Conservation (phyloP, 2,888 invertebrate species). For the Mamestra brassicae region DNA sequence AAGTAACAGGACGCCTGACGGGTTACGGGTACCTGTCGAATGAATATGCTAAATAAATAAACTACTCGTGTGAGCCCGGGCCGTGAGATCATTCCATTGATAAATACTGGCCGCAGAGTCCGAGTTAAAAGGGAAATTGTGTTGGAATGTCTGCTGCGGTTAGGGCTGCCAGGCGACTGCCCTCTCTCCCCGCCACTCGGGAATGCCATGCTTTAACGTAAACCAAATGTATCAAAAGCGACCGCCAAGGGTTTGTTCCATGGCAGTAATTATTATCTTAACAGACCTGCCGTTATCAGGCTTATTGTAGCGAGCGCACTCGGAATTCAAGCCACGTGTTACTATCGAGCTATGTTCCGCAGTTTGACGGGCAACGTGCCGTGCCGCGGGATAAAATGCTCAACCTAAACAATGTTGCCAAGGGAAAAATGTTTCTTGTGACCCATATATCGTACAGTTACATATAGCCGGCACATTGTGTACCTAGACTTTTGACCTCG, state of each 20-base stretch:
- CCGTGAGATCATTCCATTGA: conserved; percentile 84
- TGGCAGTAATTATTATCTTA: conserved; percentile 60
- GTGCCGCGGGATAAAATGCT: conserved; percentile 63
- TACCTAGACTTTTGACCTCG: conserved; percentile 36
- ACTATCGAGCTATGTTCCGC: conserved; percentile 69
- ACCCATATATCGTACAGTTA: conserved; percentile 60
- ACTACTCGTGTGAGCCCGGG: conserved; percentile 75
- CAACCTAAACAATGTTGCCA: conserved; percentile 65
- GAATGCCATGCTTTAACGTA: conserved; percentile 51
- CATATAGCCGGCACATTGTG: conserved; percentile 50
- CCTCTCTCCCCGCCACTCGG: conserved; percentile 49
- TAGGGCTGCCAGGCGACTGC: conserved; percentile 67
- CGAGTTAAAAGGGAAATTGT: conserved; percentile 88
- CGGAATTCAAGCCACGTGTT: conserved; percentile 71
- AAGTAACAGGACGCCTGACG: conserved; percentile 56
- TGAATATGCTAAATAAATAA: conserved; percentile 75
- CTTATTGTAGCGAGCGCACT: conserved; percentile 57
- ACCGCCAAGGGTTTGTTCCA: conserved; percentile 47
- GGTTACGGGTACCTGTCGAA: conserved; percentile 67
- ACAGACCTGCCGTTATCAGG: conserved; percentile 46
- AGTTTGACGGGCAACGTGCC: conserved; percentile 70
- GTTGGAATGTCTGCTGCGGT: conserved; percentile 81
- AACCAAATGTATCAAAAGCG: conserved; percentile 55
- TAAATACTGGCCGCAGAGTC: conserved; percentile 79
- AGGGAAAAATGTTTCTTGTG: conserved; percentile 65